phyloP scores from a whole-genome alignment of 2,113 vertebrate species.

The Fregetta grallaria region DNA sequence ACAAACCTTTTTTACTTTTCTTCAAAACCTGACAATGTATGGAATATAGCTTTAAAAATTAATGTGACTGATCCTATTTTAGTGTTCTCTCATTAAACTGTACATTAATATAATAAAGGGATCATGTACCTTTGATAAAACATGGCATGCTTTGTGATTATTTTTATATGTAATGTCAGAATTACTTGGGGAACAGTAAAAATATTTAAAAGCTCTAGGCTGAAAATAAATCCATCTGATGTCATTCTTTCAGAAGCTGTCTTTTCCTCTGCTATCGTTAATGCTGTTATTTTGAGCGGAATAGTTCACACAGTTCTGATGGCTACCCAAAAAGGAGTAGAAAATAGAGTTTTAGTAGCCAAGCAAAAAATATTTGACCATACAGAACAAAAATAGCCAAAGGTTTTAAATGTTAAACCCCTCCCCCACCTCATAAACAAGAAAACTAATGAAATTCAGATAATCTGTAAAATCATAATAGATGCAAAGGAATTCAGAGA shows the following conservation, averaged over 20 bases:
- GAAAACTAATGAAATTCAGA: not conserved
- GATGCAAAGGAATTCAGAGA: not conserved
- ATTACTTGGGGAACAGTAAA: not conserved
- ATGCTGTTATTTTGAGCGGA: not conserved
- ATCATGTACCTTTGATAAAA: not conserved
- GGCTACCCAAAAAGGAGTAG: not conserved
- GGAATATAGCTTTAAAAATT: not conserved
- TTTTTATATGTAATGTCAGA: not conserved
- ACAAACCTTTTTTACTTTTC: not conserved
- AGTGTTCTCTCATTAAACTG: not conserved
- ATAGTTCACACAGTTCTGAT: not conserved
- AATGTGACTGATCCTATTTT: not conserved
- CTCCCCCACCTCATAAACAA: not conserved
- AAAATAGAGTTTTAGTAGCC: not conserved
- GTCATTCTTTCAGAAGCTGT: not conserved
- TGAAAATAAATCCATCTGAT: constrained; percentile 5
- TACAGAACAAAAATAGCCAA: not conserved
- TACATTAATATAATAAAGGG: not conserved
- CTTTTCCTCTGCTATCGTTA: not conserved
- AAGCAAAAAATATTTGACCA: not conserved
- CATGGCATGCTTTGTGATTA: not conserved
- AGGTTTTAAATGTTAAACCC: not conserved
- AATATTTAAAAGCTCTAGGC: not conserved
- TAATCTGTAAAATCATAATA: not conserved
- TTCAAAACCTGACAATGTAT: not conserved